These are phyloP conservation scores for Heliothis peltigera DNA, from an alignment of 2,888 invertebrate genomes.

Conservation along the genomic window DNA sequence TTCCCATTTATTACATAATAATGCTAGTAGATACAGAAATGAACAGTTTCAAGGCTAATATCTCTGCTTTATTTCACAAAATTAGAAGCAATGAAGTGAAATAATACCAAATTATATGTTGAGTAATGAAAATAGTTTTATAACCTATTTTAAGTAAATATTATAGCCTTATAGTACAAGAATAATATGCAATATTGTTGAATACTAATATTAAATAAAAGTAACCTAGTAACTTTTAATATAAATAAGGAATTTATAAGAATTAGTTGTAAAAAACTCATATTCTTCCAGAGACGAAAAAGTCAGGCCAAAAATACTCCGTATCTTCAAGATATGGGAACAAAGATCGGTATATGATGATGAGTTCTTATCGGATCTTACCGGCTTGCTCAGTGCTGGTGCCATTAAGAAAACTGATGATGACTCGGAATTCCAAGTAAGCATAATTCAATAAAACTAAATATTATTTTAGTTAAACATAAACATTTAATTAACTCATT, in stretches of 20 bases:
- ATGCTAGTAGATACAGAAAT: background rate
- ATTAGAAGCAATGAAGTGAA: background rate
- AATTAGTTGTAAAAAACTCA: no score
- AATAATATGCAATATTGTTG: no score
- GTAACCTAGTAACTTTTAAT: no score
- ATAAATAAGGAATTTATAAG: no score
- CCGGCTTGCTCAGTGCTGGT: constrained; percentile 94
- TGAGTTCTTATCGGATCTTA: constrained; percentile 96
- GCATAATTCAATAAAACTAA: constrained; percentile 11
- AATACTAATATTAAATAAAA: no score
- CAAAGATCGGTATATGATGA: constrained; percentile 97
- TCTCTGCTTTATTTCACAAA: background rate
- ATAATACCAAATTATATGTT: background rate
- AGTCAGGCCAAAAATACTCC: constrained; percentile 95
- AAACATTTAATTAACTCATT: no score
- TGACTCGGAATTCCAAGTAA: constrained; percentile 94
- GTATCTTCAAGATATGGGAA: constrained; percentile 99
- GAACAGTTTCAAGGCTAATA: background rate
- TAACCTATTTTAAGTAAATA: background rate
- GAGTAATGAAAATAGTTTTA: background rate
- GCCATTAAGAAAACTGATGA: constrained; percentile 92
- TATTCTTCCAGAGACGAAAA: constrained; percentile 93
- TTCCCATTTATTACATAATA: background rate
- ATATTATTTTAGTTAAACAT: no score
- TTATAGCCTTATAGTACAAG: no score